Base-by-base conservation (phyloP, 2,888 invertebrate species). In the Ormyrus thymus region DNA sequence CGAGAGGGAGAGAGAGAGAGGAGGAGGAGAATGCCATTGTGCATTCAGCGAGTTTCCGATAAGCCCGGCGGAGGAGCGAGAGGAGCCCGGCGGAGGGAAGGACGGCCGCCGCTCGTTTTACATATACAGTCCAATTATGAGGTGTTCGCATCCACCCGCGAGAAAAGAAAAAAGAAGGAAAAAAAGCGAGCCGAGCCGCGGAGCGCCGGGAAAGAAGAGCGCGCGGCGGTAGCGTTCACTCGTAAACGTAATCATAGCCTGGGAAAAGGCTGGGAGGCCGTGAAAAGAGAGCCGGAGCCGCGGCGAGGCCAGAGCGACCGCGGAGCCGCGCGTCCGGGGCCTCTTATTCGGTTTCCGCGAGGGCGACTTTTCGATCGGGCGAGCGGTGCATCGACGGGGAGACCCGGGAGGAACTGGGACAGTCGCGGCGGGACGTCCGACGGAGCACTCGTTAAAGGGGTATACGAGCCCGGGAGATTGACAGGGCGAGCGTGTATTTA, bases 231-330 rank as follows among this genome's bases (percentile, higher is more conserved):
- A 53, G 45, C 51, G 13, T 29, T 59, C 48, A 75, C 68, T 76
- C 69, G 76, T 76, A 76, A 76, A 76, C 55, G 70, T 76, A 76
- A 76, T 76, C 69, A 76, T 76, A 76, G 76, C 69, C 76, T 70
- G 69, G 69, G 76, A 76, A 76, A 69, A 76, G 15, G 56, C 75
- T 61, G 58, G 43, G 58, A 15, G 50, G 66, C 9, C 15, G 55
- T 45, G 56, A 53, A 48, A 7, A 13, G 2, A 13, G 2, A 6
- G 13, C 50, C 48, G 50, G 8, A 29, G 29, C 53, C 43, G 45
- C 45, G 68, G n/a, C 0, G 6, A 46, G 10, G 15, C 43, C 7
- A 68, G 13, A 48, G 7, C 48, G 9, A 15, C 1, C 11, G 29
- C 29, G 1, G 29, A 29, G 29, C 29, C 29, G 29, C 29, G 29